A percentile compares a stretch with the other conserved stretches of the same genome.
Conservation (phyloP, 2,888 invertebrate genomes). For the Drosophila stalkeri region DNA sequence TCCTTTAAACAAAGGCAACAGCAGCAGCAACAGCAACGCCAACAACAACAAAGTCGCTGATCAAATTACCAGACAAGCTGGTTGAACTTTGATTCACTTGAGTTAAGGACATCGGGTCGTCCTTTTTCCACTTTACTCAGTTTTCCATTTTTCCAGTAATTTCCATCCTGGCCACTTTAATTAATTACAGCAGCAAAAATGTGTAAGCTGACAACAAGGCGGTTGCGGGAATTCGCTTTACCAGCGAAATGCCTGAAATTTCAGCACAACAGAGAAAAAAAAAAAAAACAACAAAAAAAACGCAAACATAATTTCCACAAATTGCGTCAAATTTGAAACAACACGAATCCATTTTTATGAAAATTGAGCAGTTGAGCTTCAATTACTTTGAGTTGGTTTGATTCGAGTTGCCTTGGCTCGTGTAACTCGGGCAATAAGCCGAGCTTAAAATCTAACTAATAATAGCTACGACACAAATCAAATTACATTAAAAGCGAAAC, state of each 20-base stretch:
- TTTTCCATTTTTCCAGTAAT: constrained; percentile 21
- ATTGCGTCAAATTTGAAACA: constrained; percentile 11
- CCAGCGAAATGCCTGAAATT: constrained; percentile 24
- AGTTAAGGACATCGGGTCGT: constrained; percentile 36
- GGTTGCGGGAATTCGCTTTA: constrained; percentile 6
- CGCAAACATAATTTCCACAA: constrained; percentile 10
- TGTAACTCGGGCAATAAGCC: not conserved
- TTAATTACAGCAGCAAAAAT: constrained; percentile 40
- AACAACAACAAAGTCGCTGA: constrained; percentile 27
- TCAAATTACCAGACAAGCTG: constrained; percentile 63
- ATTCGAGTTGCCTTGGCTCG: not conserved
- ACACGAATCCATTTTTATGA: constrained; percentile 7
- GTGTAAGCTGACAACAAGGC: constrained; percentile 16
- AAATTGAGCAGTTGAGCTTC: constrained; percentile 9
- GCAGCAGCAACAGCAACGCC: not conserved
- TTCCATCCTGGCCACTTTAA: constrained; percentile 40
- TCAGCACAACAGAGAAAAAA: not conserved
- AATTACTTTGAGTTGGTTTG: constrained; percentile 3
- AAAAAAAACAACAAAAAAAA: not conserved
- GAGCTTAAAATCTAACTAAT: not conserved
- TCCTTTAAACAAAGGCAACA: constrained; percentile 36
- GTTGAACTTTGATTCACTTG: constrained; percentile 69
- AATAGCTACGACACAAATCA: not conserved
- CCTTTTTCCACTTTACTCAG: constrained; percentile 14
- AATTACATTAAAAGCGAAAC: not conserved